Percentiles rank a stretch among this genome's conserved stretches.
Evolutionary conservation across 2,113 vertebrate species (phyloP).

Genomic region (Oryctolagus cuniculus): mOryCun1.1 NC_091432.1:234828001-234828500

Average conservation of each 20-base stretch:
- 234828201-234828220: not conserved
- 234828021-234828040: conserved; percentile 85
- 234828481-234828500: rapidly evolving
- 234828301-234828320: not conserved
- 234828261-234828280: not conserved
- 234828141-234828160: conserved; percentile 16
- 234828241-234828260: not conserved
- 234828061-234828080: conserved; percentile 79
- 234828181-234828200: not conserved
- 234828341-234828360: not conserved
- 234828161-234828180: conserved; percentile 19
- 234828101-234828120: not conserved
- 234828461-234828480: rapidly evolving
- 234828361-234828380: rapidly evolving
- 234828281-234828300: rapidly evolving
- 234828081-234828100: not conserved
- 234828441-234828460: rapidly evolving
- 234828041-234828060: conserved; percentile 73
- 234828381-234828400: not conserved
- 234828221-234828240: not conserved
- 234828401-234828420: rapidly evolving
- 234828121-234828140: not conserved
- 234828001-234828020: conserved; percentile 92
- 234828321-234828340: rapidly evolving
- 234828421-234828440: rapidly evolving